phyloP scores from a whole-genome alignment of 2,113 vertebrate genomes.

The Acanthisitta chloris region DNA sequence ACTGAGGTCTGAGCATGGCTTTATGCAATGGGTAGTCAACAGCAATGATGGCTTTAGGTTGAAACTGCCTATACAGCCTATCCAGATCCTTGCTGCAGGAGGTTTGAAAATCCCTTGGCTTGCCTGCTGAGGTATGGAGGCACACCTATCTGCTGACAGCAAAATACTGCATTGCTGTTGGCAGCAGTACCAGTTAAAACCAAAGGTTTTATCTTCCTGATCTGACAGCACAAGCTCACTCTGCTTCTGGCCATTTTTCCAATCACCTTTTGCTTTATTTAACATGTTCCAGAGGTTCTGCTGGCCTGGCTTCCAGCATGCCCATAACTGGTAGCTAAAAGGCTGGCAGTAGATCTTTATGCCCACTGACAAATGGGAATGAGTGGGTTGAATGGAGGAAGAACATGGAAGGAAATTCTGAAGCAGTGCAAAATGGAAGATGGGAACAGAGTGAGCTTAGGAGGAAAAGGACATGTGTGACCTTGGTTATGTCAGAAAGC shows the following conservation, averaged over 20 bases:
- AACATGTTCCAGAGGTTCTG: background rate
- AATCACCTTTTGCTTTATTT: background rate
- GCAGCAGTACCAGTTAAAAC: background rate
- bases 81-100: background rate
- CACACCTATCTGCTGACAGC: constrained; percentile 29
- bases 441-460: background rate
- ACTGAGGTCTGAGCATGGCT: background rate
- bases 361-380: background rate
- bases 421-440: background rate
- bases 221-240: background rate
- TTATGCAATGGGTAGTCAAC: background rate
- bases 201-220: constrained; percentile 3
- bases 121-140: background rate
- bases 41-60: background rate
- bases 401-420: background rate
- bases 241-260: constrained; percentile 24
- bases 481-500: background rate
- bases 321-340: background rate
- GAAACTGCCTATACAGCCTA: background rate
- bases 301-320: background rate
- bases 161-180: background rate
- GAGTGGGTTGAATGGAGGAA: background rate
- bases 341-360: background rate
- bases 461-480: background rate
- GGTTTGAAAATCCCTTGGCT: background rate